Percentiles rank a stretch among this genome's conserved stretches.
Evolutionary conservation across 2,113 vertebrate genomes (phyloP).

Genomic region (Silurus meridionalis): DNA sequence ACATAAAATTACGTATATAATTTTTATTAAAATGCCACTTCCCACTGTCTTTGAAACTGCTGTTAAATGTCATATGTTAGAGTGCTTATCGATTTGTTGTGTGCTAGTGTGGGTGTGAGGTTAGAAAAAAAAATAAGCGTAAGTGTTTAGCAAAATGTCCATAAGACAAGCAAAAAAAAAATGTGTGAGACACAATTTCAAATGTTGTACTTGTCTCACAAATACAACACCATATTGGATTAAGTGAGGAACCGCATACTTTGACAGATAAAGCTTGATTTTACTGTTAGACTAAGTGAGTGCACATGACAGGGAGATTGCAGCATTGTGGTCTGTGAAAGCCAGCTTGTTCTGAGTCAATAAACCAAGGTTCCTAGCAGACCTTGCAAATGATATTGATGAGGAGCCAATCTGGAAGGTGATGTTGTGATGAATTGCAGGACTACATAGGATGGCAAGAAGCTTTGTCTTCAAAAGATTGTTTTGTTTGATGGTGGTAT

Average conservation of each 20-base stretch:
- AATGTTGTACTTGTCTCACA: neutral
- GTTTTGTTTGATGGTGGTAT: neutral
- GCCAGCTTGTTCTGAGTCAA: neutral
- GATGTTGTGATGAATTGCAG: neutral
- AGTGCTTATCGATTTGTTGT: neutral
- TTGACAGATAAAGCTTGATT: neutral
- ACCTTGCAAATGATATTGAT: slow-evolving; percentile 8
- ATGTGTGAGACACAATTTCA: neutral
- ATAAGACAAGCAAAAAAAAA: neutral
- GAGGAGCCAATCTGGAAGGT: neutral
- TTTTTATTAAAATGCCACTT: neutral
- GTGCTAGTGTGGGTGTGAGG: neutral
- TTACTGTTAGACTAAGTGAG: neutral
- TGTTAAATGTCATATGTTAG: neutral
- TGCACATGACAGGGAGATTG: neutral
- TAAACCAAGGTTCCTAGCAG: slow-evolving; percentile 6
- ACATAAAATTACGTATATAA: neutral
- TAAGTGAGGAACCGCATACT: neutral
- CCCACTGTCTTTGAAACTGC: too few species aligned
- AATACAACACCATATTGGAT: neutral
- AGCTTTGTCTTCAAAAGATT: neutral
- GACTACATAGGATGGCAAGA: neutral
- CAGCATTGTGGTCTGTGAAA: slow-evolving; percentile 5
- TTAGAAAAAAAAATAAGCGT: neutral
- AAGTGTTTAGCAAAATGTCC: neutral